Evolutionary conservation across 2,113 vertebrate species (phyloP), one percentile per base, ranked within the genome.

Genomic region (Dasyornis broadbenti): DNA sequence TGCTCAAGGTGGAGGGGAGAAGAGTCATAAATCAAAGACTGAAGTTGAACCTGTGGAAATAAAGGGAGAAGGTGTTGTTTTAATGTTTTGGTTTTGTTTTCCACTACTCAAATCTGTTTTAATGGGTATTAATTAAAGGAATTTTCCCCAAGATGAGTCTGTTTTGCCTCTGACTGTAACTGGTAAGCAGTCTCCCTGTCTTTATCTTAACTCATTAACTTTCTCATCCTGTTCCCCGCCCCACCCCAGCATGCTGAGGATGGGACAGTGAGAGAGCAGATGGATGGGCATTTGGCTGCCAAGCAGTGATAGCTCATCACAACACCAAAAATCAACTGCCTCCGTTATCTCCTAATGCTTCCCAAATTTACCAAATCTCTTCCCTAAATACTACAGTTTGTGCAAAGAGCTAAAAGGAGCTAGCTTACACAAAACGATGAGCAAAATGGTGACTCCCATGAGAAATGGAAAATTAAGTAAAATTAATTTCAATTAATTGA

Each of bases 1-100:
- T 6, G 1, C 9, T 49, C 31, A 61, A 13, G 9, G 18, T 21
- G 31, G 30, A 75, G 31, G 10, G 13, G 9, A 63, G 7, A 49
- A 1, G 13, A 66, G 11, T 27, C 2, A 26, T 61, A 80, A 89
- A 54, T 2, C 1, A 39, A n/a, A 19, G 5, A 35, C 0, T 61
- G n/a, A 91, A n/a, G 8, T 9, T 10, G 4, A 76, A 7, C 26
- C 24, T 50, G 15, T 31, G 39, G 30, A 47, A 68, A 44, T 35
- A 13, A 6, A 7, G 5, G 7, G 4, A 13, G 4, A 19, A 35
- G 15, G 3, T 9, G 7, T 5, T 52, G 30, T 15, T 78, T 78
- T 57, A 65, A 22, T 49, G 2, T 39, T 69, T 45, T 8, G 3
- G 0, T 19, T 72, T 73, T 50, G 17, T 4, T 87, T 92, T 68